Percentiles rank a stretch among this genome's conserved stretches.
These are phyloP conservation scores for Aphelinus certus DNA, from an alignment of 1,140 invertebrate species.

Conservation along the genomic window DNA sequence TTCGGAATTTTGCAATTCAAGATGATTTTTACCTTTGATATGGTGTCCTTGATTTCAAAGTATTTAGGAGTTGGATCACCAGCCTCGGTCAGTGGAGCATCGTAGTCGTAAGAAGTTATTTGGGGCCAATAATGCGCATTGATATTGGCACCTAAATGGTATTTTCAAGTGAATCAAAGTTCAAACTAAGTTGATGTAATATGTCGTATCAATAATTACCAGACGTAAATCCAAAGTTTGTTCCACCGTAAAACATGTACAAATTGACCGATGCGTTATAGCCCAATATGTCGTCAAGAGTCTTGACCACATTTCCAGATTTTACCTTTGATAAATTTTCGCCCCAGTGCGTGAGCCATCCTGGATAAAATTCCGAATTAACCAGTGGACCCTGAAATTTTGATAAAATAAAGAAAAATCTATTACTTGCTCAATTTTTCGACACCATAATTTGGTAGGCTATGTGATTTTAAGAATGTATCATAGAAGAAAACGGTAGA, in stretches of 20 bases:
- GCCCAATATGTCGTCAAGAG: slow-evolving; percentile 73
- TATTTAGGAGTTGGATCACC: slow-evolving; percentile 87
- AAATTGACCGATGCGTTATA: slow-evolving; percentile 80
- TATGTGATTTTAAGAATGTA: too few species aligned
- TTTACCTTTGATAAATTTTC: slow-evolving; percentile 70
- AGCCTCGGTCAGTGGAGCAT: slow-evolving; percentile 84
- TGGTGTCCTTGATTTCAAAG: slow-evolving; percentile 74
- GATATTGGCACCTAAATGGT: slow-evolving; percentile 69
- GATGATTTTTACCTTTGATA: slow-evolving; percentile 68
- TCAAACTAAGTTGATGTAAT: background rate
- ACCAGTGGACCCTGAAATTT: slow-evolving; percentile 74
- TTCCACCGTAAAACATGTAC: slow-evolving; percentile 82
- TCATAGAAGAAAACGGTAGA: too few species aligned
- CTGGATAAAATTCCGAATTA: slow-evolving; percentile 91
- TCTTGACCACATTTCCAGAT: slow-evolving; percentile 66
- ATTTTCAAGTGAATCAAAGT: background rate
- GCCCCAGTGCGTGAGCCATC: slow-evolving; percentile 88
- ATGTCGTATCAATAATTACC: slow-evolving; percentile 55
- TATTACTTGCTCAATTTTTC: too few species aligned
- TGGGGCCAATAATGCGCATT: slow-evolving; percentile 68
- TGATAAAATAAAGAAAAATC: too few species aligned
- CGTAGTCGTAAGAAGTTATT: slow-evolving; percentile 88
- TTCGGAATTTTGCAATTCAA: background rate
- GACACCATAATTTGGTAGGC: too few species aligned
- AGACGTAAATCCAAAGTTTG: slow-evolving; percentile 77